These are phyloP conservation scores for Hypolimnas misippus DNA, from an alignment of 2,888 invertebrate species.

Conservation along the genomic window DNA sequence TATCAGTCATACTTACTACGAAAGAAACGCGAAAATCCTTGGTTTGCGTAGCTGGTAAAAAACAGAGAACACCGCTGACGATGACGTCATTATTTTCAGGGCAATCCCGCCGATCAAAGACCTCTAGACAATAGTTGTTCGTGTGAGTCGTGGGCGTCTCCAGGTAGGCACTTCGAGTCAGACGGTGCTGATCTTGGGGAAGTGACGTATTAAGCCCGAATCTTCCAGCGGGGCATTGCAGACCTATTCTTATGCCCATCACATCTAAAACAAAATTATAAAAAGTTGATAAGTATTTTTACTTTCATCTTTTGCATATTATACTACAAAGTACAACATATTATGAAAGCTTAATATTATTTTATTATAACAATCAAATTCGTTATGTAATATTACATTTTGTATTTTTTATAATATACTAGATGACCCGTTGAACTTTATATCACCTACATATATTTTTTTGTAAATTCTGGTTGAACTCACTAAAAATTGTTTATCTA, in stretches of 20 bases:
- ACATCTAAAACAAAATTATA: slow-evolving; percentile 54
- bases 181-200: slow-evolving; percentile 54
- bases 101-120: slow-evolving; percentile 66
- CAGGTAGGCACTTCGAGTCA: slow-evolving; percentile 57
- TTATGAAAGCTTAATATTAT: too few relatives aligned
- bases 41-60: slow-evolving; percentile 51
- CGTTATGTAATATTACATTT: too few relatives aligned
- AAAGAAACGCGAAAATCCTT: slow-evolving; percentile 69
- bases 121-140: slow-evolving; percentile 72
- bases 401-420: too few relatives aligned
- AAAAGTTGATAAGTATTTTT: too few relatives aligned
- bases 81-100: slow-evolving; percentile 49
- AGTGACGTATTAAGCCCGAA: slow-evolving; percentile 59
- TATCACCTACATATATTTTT: too few relatives aligned
- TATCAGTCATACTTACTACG: slow-evolving; percentile 61
- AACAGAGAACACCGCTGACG: slow-evolving; percentile 67
- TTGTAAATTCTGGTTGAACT: too few relatives aligned
- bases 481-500: too few relatives aligned
- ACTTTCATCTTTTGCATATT: too few relatives aligned
- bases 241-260: slow-evolving; percentile 59
- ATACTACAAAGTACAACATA: too few relatives aligned
- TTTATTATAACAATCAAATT: too few relatives aligned
- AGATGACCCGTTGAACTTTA: too few relatives aligned
- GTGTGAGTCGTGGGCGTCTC: slow-evolving; percentile 50
- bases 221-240: slow-evolving; percentile 58